Base-by-base conservation (phyloP, 2,888 invertebrate species). In the Geotrupes spiniger region DNA sequence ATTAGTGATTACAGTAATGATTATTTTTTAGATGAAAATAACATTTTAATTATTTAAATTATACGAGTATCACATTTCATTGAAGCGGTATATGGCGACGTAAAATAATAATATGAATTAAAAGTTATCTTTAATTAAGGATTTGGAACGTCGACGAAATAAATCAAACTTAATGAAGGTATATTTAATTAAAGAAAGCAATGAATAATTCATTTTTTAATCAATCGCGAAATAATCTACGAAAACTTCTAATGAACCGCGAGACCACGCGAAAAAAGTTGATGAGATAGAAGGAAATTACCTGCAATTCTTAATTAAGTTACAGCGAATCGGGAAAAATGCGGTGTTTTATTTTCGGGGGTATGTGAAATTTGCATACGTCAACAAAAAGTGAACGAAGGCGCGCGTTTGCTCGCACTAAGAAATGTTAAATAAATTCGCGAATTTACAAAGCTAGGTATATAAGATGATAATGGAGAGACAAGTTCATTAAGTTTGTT, bases 401-500 rank as follows among this genome's bases (percentile, higher is more conserved):
- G n/a, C 21, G 21, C 6, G 21, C 3, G 6, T 21, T 21, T 6
- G 21, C 21, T 6, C 4, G 4, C 21, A 21, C 4, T 33, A 11
- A 43, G 31, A 27, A 41, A 36, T 27, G 36, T 21, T 21, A 45
- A 45, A 42, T 42, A 42, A 46, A 50, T 40, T 42, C 42, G 45
- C 21, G 42, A 50, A 45, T 46, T 36, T 36, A 51, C 53, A 52
- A 53, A 53, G 54, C 51, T 50, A 42, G 39, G 38, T 49, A 42
- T 49, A 46, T 54, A 52, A 53, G 56, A 51, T 21, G 55, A 56
- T 56, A 56, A 58, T 56, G 56, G 54, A 56, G 49, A 45, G 54
- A 48, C 53, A 53, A 56, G 58, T 60, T 60, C 60, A 57, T 60
- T 60, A 60, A 60, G 60, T 59, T 60, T 60, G 60, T 60, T 60